A percentile compares a stretch with the other conserved stretches of the same genome.
Evolutionary conservation across 2,113 vertebrate species (phyloP).

Genomic region (Chaetodon trifascialis): DNA sequence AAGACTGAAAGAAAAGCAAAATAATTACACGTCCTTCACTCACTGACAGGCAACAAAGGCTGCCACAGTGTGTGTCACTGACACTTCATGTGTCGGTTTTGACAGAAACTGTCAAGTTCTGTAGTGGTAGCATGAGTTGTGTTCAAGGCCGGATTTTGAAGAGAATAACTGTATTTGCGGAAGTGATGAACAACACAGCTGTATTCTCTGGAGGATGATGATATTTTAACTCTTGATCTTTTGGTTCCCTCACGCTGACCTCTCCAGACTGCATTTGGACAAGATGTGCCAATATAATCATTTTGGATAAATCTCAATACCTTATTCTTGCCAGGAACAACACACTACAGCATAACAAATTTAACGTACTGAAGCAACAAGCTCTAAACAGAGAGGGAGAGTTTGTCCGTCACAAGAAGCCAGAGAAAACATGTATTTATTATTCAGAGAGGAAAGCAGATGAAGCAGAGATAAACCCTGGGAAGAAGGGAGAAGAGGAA

Average conservation of each 20-base stretch:
- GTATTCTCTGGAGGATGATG: slow-evolving; percentile 10
- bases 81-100: neutral
- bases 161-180: neutral
- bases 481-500: neutral
- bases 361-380: slow-evolving; percentile 12
- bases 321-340: slow-evolving; percentile 36
- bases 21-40: neutral
- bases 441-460: neutral
- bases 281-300: slow-evolving; percentile 13
- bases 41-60: neutral
- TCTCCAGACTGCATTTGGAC: neutral
- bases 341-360: neutral
- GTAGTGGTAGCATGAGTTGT: neutral
- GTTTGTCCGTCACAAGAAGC: neutral
- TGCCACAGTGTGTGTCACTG: neutral
- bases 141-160: neutral
- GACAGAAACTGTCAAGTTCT: neutral
- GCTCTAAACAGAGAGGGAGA: neutral
- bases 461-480: neutral
- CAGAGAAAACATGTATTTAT: neutral
- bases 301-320: neutral
- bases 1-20: neutral
- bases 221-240: slow-evolving; percentile 49
- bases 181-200: neutral
- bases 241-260: slow-evolving; percentile 21